Evolutionary conservation across 2,113 vertebrate species (phyloP).

Genomic region (Pardalotus punctatus): DNA sequence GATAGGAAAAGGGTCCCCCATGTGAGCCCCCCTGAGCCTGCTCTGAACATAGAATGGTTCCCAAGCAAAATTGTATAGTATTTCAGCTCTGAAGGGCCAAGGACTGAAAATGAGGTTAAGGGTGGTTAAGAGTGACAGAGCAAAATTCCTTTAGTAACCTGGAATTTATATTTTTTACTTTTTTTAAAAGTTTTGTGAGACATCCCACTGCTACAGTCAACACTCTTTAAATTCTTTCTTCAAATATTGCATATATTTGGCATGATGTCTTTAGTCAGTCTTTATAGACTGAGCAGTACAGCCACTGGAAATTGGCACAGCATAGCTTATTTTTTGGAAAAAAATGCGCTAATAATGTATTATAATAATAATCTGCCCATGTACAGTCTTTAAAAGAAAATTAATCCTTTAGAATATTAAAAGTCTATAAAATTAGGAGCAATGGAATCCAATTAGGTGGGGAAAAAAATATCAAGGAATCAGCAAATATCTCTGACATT

Average conservation of each 20-base stretch:
- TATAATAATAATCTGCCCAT: too few species aligned
- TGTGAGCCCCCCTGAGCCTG: neutral
- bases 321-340: neutral
- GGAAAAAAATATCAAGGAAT: neutral
- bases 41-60: neutral
- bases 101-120: neutral
- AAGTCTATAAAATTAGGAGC: neutral
- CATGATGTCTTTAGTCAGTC: neutral
- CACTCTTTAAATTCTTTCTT: neutral
- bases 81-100: neutral
- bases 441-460: slow-evolving; percentile 2
- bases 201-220: neutral
- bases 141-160: neutral
- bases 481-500: slow-evolving; percentile 4
- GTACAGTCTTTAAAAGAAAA: neutral
- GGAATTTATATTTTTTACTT: neutral
- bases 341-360: neutral
- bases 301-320: neutral
- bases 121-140: neutral
- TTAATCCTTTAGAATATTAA: neutral
- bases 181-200: neutral
- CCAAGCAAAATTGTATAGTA: neutral
- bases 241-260: neutral
- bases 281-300: neutral
- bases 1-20: neutral